Base-by-base conservation (phyloP, 2,888 invertebrate species). In the Melieria omissa region DNA sequence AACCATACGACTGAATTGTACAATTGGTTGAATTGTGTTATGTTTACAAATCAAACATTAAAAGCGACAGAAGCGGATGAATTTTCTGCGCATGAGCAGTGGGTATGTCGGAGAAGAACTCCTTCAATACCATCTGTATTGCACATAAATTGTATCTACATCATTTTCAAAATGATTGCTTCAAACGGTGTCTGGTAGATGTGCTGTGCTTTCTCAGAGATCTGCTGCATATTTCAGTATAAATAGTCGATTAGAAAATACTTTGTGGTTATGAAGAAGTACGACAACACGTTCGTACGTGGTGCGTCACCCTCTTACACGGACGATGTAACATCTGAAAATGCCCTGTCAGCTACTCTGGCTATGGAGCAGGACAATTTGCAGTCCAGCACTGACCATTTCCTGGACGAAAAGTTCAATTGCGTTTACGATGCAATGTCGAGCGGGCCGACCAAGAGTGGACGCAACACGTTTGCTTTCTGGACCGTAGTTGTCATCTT, bases 401-500 rank as follows among this genome's bases (percentile, higher is more conserved):
- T 81, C 14, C 65, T 77, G 12, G 80, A 82, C 41, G 82, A 83
- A n/a, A 83, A 81, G 62, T 76, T 80, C 12, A 75, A 80, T n/a
- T 74, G 74, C n/a, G 75, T 74, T 8, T 79, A 77, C 69, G 79
- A 77, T 61, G 47, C 16, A n/a, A 49, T 16, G 44, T n/a, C 44
- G 8, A 16, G 54, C 7, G 60, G 52, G 5, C n/a, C 29, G 6
- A 49, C 72, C 7, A 78, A 75, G 10, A 79, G 82, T 64, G 82
- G 80, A 42, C 80, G 86, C n/a, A 86, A 87, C 45, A 84, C 92
- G 0, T 92, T 93, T 79, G 92, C 92, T 0, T 93, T 96, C 81
- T 95, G 95, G 95, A 92, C 92, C 0, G 88, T 95, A 10, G 91
- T 95, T 47, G 89, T 89, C 61, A 86, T 94, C 52, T 85, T 94